A percentile compares a stretch with the other conserved stretches of the same genome.
phyloP scores from a whole-genome alignment of 1,140 invertebrate species.

The Lepidurus couesii region DNA sequence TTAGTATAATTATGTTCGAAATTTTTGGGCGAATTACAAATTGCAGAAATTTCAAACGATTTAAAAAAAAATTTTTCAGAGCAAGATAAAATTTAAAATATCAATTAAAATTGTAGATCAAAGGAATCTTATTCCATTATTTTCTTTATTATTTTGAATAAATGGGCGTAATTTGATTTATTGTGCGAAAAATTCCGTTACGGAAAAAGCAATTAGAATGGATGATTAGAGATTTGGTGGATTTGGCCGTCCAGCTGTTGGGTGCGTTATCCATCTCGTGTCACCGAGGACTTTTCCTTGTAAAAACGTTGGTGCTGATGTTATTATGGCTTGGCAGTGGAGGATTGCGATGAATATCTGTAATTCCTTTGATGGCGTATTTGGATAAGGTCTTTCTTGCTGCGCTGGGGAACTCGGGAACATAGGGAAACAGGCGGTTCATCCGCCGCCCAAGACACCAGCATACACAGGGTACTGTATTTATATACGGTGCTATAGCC shows the following conservation, averaged over 20 bases:
- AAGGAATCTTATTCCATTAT: background rate
- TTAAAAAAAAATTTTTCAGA: no score
- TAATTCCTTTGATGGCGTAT: background rate
- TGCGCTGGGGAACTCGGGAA: background rate
- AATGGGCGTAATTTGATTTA: background rate
- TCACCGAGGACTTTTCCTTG: background rate
- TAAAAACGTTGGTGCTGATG: background rate
- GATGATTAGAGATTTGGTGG: background rate
- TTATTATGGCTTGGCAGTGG: background rate
- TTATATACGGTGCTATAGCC: no score
- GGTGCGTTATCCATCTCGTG: slow-evolving; percentile 11
- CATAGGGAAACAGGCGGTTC: background rate
- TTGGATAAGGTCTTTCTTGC: background rate
- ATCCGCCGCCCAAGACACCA: no score
- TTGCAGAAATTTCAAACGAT: no score
- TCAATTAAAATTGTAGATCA: no score
- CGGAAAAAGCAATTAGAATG: background rate
- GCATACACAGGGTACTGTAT: no score
- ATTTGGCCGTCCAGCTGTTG: background rate
- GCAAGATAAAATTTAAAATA: no score
- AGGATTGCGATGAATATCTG: background rate
- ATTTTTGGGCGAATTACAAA: no score
- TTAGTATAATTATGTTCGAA: no score
- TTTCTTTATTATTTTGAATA: background rate
- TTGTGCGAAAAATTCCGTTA: background rate